phyloP scores from a whole-genome alignment of 2,113 vertebrate species.

The Vulpes lagopus region DNA sequence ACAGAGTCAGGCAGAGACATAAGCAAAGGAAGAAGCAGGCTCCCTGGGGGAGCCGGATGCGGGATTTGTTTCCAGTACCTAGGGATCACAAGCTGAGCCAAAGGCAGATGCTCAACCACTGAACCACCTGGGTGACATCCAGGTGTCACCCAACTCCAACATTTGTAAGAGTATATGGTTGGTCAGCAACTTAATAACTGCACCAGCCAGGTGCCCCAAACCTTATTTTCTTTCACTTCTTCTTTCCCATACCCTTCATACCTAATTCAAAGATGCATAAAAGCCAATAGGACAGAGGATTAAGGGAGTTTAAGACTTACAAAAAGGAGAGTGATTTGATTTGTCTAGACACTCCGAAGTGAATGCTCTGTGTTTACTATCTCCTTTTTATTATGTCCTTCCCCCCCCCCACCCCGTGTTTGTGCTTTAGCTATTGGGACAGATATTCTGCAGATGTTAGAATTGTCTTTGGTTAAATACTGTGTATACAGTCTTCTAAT shows the following conservation, averaged over 20 bases:
- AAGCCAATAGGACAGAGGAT: background rate
- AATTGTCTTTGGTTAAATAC: background rate
- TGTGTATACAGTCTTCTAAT: background rate
- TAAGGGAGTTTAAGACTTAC: background rate
- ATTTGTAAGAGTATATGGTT: background rate
- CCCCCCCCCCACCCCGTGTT: background rate
- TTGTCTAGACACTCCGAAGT: background rate
- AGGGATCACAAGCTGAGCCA: too few species aligned
- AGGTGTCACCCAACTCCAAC: background rate
- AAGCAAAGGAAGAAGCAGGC: too few species aligned
- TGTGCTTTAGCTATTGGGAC: conserved; percentile 4
- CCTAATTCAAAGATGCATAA: background rate
- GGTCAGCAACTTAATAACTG: background rate
- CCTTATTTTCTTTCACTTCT: background rate
- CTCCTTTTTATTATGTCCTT: background rate
- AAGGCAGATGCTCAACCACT: too few species aligned
- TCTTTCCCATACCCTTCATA: background rate
- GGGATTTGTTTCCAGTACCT: too few species aligned
- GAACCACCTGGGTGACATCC: too few species aligned
- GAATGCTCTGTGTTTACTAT: background rate
- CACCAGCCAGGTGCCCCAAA: background rate
- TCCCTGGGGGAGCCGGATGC: too few species aligned
- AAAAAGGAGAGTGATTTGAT: background rate
- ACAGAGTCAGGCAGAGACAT: too few species aligned
- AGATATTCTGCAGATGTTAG: background rate